These are phyloP conservation scores for Diarsia dahlii DNA, from an alignment of 2,888 invertebrate genomes.

Conservation along the genomic window DNA sequence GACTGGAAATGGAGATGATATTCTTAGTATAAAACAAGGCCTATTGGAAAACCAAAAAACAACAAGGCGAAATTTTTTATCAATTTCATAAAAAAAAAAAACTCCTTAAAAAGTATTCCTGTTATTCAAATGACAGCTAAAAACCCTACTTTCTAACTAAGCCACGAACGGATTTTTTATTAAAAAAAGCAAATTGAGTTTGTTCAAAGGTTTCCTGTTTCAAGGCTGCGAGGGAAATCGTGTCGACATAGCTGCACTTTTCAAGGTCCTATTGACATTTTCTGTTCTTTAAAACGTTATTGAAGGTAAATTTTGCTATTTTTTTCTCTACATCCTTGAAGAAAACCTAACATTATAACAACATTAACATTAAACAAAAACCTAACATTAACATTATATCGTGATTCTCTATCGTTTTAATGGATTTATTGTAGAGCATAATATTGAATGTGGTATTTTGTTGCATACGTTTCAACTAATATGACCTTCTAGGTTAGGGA, in stretches of 20 bases:
- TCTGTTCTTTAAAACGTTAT: slow-evolving; percentile 7
- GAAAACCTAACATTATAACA: no score
- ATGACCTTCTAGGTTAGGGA: background rate
- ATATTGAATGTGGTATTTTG: background rate
- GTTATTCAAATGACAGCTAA: background rate
- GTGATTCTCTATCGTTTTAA: background rate
- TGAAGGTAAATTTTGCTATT: background rate
- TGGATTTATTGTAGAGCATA: background rate
- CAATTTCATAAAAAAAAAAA: background rate
- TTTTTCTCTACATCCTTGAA: background rate
- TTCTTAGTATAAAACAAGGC: no score
- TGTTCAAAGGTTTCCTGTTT: slow-evolving; percentile 16
- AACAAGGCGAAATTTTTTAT: background rate
- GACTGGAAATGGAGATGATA: background rate
- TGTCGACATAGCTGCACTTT: slow-evolving; percentile 28
- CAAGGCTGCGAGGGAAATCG: slow-evolving; percentile 22
- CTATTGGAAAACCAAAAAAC: no score
- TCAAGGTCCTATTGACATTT: slow-evolving; percentile 32
- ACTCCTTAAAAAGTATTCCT: background rate
- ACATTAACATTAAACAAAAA: no score
- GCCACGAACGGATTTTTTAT: background rate
- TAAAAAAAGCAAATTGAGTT: slow-evolving; percentile 20
- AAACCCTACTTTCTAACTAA: background rate
- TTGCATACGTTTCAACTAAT: background rate
- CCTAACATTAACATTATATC: no score